Base-by-base conservation (phyloP, 2,888 invertebrate species). In the Microdon myrmicae region DNA sequence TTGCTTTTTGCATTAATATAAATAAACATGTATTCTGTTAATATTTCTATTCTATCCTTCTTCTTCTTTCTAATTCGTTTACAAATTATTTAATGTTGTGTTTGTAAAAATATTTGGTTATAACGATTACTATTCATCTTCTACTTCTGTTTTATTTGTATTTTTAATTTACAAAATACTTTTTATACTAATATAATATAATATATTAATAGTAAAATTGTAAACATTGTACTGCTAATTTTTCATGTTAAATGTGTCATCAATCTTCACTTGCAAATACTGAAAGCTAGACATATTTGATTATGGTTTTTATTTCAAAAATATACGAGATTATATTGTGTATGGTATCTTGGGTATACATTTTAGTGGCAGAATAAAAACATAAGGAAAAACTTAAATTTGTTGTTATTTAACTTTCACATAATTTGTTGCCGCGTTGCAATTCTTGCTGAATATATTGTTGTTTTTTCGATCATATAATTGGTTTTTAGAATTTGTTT, bases 281-380 rank as follows among this genome's bases (percentile, higher is more conserved):
- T 75, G 73, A 74, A 72, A 74, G 73, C 75, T 73, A 75, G 71
- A 73, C 75, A 73, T 74, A 67, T 69, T 69, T 59, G 22, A 29
- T 19, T 9, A 7, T 9, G 29, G n/a, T 13, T 14, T 34, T 43
- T 23, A 14, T 13, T 20, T 29, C n/a, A n/a, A 19, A 20, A 9
- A 23, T 22, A 37, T n/a, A 13, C 37, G 10, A 23, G 6, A 13
- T 35, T 20, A 20, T 9, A 22, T 14, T 37, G 13, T 7, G n/a
- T 13, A n/a, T 26, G 19, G 25, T n/a, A 29, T 19, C 3, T 20
- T 41, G 13, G 22, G 8, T 28, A 9, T 32, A 7, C 31, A 17
- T 28, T 14, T 37, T 13, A 7, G 29, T 37, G 22, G 20, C 29
- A 31, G 16, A 35, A 29, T 10, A 4, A 31, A n/a, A 5, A 16